A percentile compares a stretch with the other conserved stretches of the same genome.
phyloP scores from a whole-genome alignment of 2,113 vertebrate genomes.

The Calidris pugnax region DNA sequence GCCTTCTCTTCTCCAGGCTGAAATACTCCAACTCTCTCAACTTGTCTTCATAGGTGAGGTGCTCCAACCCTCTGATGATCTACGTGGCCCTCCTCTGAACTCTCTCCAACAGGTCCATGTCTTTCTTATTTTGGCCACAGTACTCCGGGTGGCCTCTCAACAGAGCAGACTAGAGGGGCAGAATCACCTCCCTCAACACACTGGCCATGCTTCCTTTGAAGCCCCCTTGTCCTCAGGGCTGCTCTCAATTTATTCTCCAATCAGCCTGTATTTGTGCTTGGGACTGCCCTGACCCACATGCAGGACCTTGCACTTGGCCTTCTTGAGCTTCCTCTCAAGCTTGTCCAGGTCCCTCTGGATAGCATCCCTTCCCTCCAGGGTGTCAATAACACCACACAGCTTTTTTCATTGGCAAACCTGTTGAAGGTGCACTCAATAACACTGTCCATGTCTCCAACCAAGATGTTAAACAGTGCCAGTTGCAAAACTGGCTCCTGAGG shows the following conservation, averaged over 20 bases:
- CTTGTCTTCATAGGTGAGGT: neutral
- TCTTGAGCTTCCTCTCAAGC: neutral
- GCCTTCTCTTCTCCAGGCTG: neutral
- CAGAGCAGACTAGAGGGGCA: neutral
- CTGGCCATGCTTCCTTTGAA: neutral
- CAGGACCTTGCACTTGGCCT: no score
- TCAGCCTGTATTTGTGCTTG: no score
- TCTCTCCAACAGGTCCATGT: neutral
- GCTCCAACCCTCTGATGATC: neutral
- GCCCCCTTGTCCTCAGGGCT: no score
- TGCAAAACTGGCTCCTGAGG: no score
- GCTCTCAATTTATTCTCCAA: no score
- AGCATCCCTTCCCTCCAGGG: neutral
- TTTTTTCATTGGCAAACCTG: neutral
- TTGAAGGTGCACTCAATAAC: neutral
- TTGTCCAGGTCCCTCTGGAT: neutral
- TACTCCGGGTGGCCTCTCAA: neutral
- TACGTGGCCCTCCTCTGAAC: neutral
- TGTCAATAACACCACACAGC: neutral
- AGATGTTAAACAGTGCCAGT: neutral
- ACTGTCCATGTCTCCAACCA: neutral
- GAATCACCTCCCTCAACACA: neutral
- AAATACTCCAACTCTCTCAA: neutral
- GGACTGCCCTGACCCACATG: no score
- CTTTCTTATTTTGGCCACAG: neutral